Conservation (phyloP, 2,888 invertebrate genomes). For the Caenorhabditis macrosperma region DNA sequence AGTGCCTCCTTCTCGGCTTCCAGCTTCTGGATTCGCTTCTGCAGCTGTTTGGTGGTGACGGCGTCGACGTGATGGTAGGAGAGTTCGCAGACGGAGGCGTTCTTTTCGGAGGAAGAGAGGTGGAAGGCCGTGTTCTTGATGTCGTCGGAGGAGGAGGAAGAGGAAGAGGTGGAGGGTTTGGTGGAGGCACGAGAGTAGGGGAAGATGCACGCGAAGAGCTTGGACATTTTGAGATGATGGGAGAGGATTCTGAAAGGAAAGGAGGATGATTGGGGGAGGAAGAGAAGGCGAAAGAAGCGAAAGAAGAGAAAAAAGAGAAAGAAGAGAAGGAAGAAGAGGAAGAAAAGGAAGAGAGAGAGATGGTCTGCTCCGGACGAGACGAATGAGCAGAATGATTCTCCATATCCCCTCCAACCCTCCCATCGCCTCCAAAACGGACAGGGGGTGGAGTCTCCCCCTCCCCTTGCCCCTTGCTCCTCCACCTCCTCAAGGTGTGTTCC, state of each 20-base stretch:
- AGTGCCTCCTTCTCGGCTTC: slow-evolving; percentile 21
- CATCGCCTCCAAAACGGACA: no score
- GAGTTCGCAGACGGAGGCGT: slow-evolving; percentile 13
- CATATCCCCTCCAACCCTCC: no score
- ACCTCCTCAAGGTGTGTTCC: no score
- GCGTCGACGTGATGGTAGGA: slow-evolving; percentile 35
- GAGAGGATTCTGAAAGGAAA: not conserved
- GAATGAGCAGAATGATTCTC: no score
- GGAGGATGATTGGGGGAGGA: no score
- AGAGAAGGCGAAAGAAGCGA: no score
- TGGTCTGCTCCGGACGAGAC: no score
- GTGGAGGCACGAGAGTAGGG: slow-evolving; percentile 5
- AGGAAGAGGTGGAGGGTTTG: not conserved
- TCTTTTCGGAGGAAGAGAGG: not conserved
- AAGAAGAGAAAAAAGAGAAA: no score
- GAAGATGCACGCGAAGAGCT: slow-evolving; percentile 34
- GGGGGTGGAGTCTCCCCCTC: no score
- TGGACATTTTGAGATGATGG: slow-evolving; percentile 15
- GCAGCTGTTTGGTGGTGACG: not conserved
- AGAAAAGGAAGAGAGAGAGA: no score
- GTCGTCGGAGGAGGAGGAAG: not conserved
- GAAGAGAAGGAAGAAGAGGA: no score
- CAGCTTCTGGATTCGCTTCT: slow-evolving; percentile 20
- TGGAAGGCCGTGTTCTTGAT: slow-evolving; percentile 11
- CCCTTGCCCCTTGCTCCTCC: no score